A percentile compares a stretch with the other conserved stretches of the same genome.
Conservation (phyloP, 2,797 vertebrate species). For the Glossophaga mutica region DNA sequence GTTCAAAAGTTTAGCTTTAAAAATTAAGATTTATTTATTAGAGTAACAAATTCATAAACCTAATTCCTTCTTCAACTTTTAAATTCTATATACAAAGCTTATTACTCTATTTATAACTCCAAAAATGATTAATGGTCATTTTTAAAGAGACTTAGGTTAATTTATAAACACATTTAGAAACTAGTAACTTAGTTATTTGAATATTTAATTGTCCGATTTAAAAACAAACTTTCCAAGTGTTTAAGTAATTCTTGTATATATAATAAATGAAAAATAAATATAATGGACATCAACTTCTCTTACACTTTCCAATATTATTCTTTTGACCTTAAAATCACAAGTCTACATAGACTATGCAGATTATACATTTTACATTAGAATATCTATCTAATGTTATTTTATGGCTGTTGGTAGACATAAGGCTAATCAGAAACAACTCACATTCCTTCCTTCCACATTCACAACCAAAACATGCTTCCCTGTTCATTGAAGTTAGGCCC, state of each 20-base stretch:
- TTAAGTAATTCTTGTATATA: not conserved
- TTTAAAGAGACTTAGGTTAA: not conserved
- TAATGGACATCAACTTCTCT: not conserved
- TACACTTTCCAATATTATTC: not conserved
- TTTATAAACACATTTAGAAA: not conserved
- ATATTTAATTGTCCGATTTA: not conserved
- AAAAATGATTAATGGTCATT: not conserved
- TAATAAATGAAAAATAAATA: not conserved
- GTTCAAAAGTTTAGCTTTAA: not conserved
- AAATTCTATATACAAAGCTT: not conserved
- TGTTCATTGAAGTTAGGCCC: not conserved
- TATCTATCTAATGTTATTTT: not conserved
- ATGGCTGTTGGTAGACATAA: not conserved
- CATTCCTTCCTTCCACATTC: not conserved
- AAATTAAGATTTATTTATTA: slow-evolving; percentile 12
- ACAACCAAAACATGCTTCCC: not conserved
- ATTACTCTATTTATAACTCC: not conserved
- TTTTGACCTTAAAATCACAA: slow-evolving; percentile 27
- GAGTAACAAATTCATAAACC: not conserved
- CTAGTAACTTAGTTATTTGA: not conserved
- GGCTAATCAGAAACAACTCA: not conserved
- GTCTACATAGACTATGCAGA: not conserved
- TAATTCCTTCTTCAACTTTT: not conserved
- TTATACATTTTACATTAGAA: not conserved
- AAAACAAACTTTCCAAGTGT: not conserved